phyloP scores from a whole-genome alignment of 2,888 invertebrate genomes.

The Leptinotarsa tumamoca region DNA sequence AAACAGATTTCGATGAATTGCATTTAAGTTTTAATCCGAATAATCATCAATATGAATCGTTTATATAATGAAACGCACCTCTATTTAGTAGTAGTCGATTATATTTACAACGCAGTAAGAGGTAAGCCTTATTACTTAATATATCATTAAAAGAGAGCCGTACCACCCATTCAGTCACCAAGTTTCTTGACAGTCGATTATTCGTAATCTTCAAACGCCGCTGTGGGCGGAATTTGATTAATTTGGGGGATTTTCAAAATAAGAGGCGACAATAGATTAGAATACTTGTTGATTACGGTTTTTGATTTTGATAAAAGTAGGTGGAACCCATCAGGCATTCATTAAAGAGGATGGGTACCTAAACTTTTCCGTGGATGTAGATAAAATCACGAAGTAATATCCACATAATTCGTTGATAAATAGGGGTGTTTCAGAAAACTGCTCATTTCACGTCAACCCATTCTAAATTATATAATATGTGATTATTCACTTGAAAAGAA shows the following conservation, averaged over 20 bases:
- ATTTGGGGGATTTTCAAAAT: not conserved
- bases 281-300: not conserved
- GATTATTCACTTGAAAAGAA: no score
- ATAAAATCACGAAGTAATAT: no score
- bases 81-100: not conserved
- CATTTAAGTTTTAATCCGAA: no score
- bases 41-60: constrained; percentile 21
- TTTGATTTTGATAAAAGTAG: not conserved
- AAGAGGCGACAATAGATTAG: not conserved
- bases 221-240: not conserved
- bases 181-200: constrained; percentile 1
- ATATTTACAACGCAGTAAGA: not conserved
- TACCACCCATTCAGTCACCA: constrained; percentile 3
- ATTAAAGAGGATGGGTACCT: no score
- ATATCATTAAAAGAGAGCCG: not conserved
- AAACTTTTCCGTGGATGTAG: no score
- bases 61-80: not conserved
- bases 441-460: no score
- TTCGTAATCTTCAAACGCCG: not conserved
- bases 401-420: no score
- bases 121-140: not conserved
- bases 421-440: no score
- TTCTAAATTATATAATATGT: no score
- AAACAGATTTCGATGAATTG: no score
- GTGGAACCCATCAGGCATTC: not conserved